Evolutionary conservation across 2,113 vertebrate genomes (phyloP).

Genomic region (Petrocephalus zakoni): DNA sequence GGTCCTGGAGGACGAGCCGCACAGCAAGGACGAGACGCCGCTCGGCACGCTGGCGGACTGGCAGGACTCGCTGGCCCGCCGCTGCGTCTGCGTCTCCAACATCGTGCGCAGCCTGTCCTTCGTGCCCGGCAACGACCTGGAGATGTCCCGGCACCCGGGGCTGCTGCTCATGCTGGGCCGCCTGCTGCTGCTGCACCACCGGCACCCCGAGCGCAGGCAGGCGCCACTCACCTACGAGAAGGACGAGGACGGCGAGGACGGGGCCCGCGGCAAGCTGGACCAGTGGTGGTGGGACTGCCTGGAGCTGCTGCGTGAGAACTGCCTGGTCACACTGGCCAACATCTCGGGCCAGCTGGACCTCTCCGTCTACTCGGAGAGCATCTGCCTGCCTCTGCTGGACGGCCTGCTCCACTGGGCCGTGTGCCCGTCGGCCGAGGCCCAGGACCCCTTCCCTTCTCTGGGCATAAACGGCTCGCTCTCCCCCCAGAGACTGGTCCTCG

Average conservation of each 20-base stretch:
- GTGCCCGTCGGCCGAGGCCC: constrained; percentile 95
- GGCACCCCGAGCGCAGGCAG: constrained; percentile 93
- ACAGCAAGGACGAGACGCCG: constrained; percentile 95
- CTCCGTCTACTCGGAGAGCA: constrained; percentile 91
- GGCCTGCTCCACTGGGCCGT: constrained; percentile 97
- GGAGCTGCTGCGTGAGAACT: constrained; percentile 94
- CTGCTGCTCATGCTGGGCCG: constrained; percentile 89
- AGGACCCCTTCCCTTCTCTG: constrained; percentile 92
- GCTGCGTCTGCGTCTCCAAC: constrained; percentile 92
- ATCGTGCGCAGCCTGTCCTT: constrained; percentile 97
- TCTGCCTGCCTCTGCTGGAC: constrained; percentile 93
- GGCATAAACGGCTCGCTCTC: constrained; percentile 89
- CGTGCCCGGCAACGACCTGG: constrained; percentile 92
- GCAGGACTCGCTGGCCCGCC: constrained; percentile 93
- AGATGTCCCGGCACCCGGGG: constrained; percentile 96
- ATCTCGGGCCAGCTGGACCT: constrained; percentile 97
- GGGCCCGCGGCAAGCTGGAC: constrained; percentile 81
- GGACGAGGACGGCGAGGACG: constrained; percentile 91
- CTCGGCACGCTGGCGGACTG: constrained; percentile 85
- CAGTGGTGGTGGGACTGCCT: constrained; percentile 99
- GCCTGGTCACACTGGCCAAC: constrained; percentile 93
- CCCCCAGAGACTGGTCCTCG: constrained; percentile 97
- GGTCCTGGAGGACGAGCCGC: constrained; percentile 95
- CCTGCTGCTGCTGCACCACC: constrained; percentile 90
- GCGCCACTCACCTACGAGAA: constrained; percentile 95